These are phyloP conservation scores for Drosophila melanogaster DNA, from an alignment of 1,140 invertebrate species.

Conservation along the genomic window DNA sequence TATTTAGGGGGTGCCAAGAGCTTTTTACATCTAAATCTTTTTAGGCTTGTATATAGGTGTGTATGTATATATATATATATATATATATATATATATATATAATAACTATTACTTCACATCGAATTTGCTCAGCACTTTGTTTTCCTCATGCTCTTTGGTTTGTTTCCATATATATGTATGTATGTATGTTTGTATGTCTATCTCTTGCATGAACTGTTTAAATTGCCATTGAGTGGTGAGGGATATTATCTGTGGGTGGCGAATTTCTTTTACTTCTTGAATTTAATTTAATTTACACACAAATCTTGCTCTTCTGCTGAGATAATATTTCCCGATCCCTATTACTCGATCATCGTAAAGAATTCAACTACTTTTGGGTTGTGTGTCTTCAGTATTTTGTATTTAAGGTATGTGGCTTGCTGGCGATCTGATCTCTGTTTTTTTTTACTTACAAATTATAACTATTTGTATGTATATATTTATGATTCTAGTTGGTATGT, in stretches of 20 bases:
- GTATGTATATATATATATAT: constrained; percentile 23
- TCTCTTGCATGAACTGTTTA: not conserved
- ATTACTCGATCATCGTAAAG: constrained; percentile 6
- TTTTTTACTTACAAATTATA: constrained; percentile 58
- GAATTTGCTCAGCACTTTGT: constrained; percentile 34
- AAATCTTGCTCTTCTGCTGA: constrained; percentile 35
- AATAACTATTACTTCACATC: constrained; percentile 54
- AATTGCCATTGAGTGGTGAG: not conserved
- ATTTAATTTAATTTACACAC: constrained; percentile 54
- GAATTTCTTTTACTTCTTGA: constrained; percentile 24
- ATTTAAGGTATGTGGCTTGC: constrained; percentile 12
- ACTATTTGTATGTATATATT: constrained; percentile 51
- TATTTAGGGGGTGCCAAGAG: constrained; percentile 34
- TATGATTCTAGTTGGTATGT: constrained; percentile 47
- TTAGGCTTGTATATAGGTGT: constrained; percentile 17
- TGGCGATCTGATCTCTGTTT: constrained; percentile 16
- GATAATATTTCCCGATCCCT: constrained; percentile 19
- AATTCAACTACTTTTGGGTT: constrained; percentile 15
- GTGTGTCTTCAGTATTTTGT: constrained; percentile 18
- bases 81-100: constrained; percentile 17
- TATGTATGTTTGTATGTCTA: not conserved
- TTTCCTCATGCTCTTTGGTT: constrained; percentile 49
- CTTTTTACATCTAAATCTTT: constrained; percentile 37
- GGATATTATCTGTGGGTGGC: constrained; percentile 7
- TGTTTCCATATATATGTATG: constrained; percentile 11